Evolutionary conservation across 2,797 vertebrate genomes (phyloP), one percentile per base, ranked within the genome.

Genomic region (Phyllotis vaccarum): DNA sequence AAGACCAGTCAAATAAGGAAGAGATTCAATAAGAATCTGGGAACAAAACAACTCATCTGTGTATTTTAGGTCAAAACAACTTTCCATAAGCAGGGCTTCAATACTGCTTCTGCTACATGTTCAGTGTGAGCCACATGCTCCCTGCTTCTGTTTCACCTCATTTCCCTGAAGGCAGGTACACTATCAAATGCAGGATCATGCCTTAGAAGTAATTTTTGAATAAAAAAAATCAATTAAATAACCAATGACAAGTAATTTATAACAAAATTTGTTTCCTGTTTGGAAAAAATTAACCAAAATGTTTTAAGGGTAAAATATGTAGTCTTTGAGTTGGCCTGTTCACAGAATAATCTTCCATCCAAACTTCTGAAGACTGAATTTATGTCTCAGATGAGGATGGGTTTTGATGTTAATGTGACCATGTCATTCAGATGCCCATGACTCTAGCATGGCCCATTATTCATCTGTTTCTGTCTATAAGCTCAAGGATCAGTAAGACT

Each of bases 321-420:
- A 86, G 93, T 87, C 86, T 97, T 97, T 96, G 96, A 97, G 86
- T 86, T 54, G 97, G 74, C 83, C 97, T 97, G 75, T 93, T 93
- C 87, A 97, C 98, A 93, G 81, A 95, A 72, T 93, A 90, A 29
- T 83, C 74, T 93, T 66, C 94, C 97, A 98, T 76, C 91, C 90
- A 98, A 95, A 70, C 86, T 83, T 79, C 88, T 93, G 93, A 97
- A 98, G 91, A 96, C 89, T 94, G 92, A 76, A 87, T n/a, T 92
- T 56, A 88, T 85, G 54, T 79, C 37, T 92, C 40, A 97, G 86
- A 90, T 75, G 34, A 70, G 34, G n/a, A 19, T 10, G 2, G 46
- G 74, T 93, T 95, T 89, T 91, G 46, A 54, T 91, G n/a, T 46
- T 80, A 92, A 13, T 95, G 60, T 68, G 91, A 90, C 97, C 86